These are phyloP conservation scores for Nansenia antarctica DNA, from an alignment of 2,113 vertebrate genomes.

Conservation along the genomic window DNA sequence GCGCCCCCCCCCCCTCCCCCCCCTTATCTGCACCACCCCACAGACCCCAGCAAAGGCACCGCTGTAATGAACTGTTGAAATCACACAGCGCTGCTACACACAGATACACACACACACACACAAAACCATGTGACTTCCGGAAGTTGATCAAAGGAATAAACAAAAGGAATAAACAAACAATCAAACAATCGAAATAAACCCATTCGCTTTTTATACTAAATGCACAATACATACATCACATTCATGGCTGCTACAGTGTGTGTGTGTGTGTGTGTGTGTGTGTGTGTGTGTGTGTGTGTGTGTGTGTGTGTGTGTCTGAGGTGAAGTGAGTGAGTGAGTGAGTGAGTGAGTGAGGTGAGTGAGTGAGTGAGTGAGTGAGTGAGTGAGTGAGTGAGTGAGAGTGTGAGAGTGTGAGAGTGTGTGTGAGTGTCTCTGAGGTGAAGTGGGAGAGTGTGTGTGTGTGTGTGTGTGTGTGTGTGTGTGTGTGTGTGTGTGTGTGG, in stretches of 20 bases:
- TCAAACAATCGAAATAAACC: constrained; percentile 26
- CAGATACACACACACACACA: constrained; percentile 40
- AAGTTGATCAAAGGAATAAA: too few relatives aligned
- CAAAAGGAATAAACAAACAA: constrained; percentile 45
- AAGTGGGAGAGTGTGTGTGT: too few relatives aligned
- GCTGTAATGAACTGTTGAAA: constrained; percentile 47
- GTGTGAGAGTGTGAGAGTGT: neutral
- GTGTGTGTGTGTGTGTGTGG: too few relatives aligned
- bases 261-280: constrained; percentile 6
- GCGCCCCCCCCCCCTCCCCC: constrained; percentile 15
- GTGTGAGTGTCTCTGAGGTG: neutral
- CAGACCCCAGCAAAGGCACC: constrained; percentile 36
- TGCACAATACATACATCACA: too few relatives aligned
- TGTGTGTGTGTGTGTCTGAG: too few relatives aligned
- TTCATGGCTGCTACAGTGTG: too few relatives aligned
- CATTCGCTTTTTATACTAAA: too few relatives aligned
- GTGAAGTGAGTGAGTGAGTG: too few relatives aligned
- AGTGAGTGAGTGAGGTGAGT: too few relatives aligned
- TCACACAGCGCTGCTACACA: constrained; percentile 25
- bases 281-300: neutral
- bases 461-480: too few relatives aligned
- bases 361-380: neutral
- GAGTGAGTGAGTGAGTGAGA: neutral
- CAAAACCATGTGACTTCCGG: too few relatives aligned
- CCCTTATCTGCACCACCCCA: constrained; percentile 51